Evolutionary conservation across 1,140 invertebrate genomes (phyloP), one percentile per base, ranked within the genome.

Genomic region (Oryctes rhinoceros): DNA sequence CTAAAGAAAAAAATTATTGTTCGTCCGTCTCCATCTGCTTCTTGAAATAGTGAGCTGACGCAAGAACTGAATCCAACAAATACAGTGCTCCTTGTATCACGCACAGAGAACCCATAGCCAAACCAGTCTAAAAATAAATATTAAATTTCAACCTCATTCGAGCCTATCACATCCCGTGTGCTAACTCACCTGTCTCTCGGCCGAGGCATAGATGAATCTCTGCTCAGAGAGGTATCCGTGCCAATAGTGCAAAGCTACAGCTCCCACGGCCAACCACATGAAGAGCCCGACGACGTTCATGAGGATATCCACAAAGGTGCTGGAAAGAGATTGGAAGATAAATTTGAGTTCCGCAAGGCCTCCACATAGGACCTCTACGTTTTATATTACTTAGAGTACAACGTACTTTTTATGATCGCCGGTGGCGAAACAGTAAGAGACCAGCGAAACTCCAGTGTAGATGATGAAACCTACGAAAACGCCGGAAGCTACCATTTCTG

Each of bases 271-370:
- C 4, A 96, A 88, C 90, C 94, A 96, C 89, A 96, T 89, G 85
- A 96, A 92, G 78, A 94, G 92, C 10, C 95, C 95, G 65, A 95
- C 90, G 79, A 96, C 93, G 87, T 96, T 96, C 95, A 96, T 96
- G 78, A 96, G 91, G 75, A 95, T 92, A 87, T 96, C 95, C 6
- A 91, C 87, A 76, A 86, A 86, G 7, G 85, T 85, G 67, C 87
- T 88, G 74, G 81, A 86, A 83, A 84, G 59, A 77, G 1, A 77
- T 44, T 6, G 2, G 15, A 74, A 39, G 35, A 24, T 18, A 74
- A 74, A 20, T 35, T 20, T 1, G 37, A 35, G 71, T 74, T n/a
- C 53, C 53, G 53, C 20, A 62, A 20, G 7, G 13, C 7, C 3
- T 3, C 13, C 5, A 11, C 20, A 18, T 62, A 11, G 53, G 7